phyloP scores from a whole-genome alignment of 2,797 vertebrate species.

The Peromyscus eremicus region DNA sequence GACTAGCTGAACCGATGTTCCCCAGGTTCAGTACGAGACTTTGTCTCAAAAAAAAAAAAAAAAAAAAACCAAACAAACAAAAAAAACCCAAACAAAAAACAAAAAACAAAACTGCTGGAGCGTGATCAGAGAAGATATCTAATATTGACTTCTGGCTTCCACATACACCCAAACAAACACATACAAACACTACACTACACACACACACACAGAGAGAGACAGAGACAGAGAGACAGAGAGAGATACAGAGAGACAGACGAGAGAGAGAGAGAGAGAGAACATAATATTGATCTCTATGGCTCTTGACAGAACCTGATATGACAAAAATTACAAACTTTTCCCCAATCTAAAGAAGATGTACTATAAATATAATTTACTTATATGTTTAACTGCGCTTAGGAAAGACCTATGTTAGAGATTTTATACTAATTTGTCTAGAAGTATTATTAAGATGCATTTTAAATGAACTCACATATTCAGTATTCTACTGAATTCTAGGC shows the following conservation, averaged over 20 bases:
- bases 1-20: not conserved
- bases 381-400: not conserved
- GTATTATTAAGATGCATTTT: slow-evolving; percentile 37
- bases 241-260: not conserved
- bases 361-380: slow-evolving; percentile 46
- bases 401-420: not conserved
- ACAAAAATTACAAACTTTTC: not conserved
- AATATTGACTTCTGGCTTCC: not conserved
- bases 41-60: not conserved
- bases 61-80: no score
- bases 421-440: slow-evolving; percentile 13
- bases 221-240: not conserved
- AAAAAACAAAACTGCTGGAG: not conserved
- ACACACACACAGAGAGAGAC: not conserved
- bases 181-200: not conserved
- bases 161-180: not conserved
- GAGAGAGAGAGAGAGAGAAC: not conserved
- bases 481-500: not conserved
- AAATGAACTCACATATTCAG: slow-evolving; percentile 1
- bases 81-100: no score
- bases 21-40: not conserved
- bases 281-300: not conserved
- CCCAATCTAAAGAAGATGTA: slow-evolving; percentile 1
- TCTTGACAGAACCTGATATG: not conserved
- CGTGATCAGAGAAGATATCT: not conserved